A percentile compares a stretch with the other conserved stretches of the same genome.
Conservation (phyloP, 1,140 invertebrate genomes). For the Condylostylus longicornis region DNA sequence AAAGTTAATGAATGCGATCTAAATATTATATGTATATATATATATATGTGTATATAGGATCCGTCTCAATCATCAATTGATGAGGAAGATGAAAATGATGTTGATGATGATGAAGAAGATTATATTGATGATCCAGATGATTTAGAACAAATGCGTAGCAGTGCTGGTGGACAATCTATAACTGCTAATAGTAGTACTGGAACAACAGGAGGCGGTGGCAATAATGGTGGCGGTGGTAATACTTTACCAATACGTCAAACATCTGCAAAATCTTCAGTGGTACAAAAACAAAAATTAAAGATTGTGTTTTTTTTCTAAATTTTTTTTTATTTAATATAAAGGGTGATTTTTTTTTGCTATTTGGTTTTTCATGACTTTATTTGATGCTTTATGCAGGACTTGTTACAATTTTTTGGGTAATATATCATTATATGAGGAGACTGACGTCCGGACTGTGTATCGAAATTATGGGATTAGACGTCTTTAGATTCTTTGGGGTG, state of each 20-base stretch:
- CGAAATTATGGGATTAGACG: too few relatives aligned
- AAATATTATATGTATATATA: too few relatives aligned
- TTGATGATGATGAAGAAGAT: conserved; percentile 4
- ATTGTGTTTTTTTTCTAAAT: neutral
- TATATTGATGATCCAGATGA: neutral
- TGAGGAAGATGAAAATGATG: conserved; percentile 6
- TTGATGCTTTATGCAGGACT: too few relatives aligned
- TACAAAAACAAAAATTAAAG: conserved; percentile 1
- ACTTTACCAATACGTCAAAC: conserved; percentile 5
- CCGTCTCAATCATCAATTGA: conserved; percentile 8
- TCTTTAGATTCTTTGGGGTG: too few relatives aligned
- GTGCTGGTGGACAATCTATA: neutral
- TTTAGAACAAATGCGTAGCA: neutral
- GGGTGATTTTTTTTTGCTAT: neutral
- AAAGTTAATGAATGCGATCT: too few relatives aligned
- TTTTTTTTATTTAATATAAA: conserved; percentile 2
- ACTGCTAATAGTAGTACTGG: neutral
- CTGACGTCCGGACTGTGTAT: too few relatives aligned
- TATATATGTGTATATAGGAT: too few relatives aligned
- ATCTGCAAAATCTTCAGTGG: neutral
- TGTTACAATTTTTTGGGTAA: too few relatives aligned
- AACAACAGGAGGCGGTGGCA: neutral
- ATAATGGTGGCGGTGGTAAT: neutral
- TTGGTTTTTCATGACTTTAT: neutral
- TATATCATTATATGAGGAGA: too few relatives aligned